Percentiles rank a stretch among this genome's conserved stretches.
Conservation (phyloP, 2,888 invertebrate genomes). For the Pseudococcus viburni region DNA sequence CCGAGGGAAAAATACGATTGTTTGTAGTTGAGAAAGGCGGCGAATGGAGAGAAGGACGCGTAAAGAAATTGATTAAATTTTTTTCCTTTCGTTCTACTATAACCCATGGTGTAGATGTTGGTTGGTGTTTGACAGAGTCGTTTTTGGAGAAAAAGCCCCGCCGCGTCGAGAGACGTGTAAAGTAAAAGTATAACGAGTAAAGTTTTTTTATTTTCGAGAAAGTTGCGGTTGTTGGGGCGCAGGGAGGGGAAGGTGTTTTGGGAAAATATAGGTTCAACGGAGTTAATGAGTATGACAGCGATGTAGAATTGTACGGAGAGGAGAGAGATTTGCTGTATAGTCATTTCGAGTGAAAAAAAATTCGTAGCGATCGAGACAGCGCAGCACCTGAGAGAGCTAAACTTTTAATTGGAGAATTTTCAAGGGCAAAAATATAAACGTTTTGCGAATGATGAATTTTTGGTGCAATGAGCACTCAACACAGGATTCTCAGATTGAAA, state of each 20-base stretch:
- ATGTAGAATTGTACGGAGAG: neutral
- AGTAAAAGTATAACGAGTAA: slow-evolving; percentile 16
- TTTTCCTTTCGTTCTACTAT: neutral
- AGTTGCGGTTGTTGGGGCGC: neutral
- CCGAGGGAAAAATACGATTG: neutral
- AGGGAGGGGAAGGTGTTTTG: neutral
- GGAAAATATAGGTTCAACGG: neutral
- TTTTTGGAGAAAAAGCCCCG: neutral
- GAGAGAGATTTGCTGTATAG: neutral
- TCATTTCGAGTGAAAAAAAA: neutral
- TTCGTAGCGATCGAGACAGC: too few relatives aligned
- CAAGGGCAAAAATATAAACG: too few relatives aligned
- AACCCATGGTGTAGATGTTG: too few relatives aligned
- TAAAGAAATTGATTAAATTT: neutral
- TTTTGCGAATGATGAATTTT: too few relatives aligned
- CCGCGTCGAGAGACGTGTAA: neutral
- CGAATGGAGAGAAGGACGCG: neutral
- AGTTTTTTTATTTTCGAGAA: neutral
- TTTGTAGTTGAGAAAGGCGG: too few relatives aligned
- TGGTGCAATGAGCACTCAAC: too few relatives aligned
- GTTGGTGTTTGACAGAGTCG: neutral
- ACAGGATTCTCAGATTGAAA: too few relatives aligned
- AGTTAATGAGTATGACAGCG: neutral
- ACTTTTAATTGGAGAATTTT: too few relatives aligned
- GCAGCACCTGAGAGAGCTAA: too few relatives aligned